Conservation (phyloP, 1,140 invertebrate species). For the Trichonephila inaurata region DNA sequence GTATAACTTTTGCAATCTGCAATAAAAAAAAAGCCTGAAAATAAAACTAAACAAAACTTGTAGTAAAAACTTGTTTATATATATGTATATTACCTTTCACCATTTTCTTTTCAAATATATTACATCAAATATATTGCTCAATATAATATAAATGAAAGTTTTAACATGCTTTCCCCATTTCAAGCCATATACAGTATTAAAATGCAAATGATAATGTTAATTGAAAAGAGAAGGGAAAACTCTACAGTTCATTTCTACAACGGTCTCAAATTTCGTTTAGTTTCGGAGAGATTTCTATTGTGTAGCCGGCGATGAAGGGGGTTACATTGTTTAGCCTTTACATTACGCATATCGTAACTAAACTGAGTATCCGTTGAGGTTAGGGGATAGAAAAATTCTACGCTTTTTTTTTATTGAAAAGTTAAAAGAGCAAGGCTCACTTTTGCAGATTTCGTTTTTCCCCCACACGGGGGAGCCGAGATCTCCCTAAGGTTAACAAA, state of each 20-base stretch:
- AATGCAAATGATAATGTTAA: neutral
- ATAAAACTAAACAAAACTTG: too few species aligned
- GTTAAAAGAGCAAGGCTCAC: constrained; percentile 65
- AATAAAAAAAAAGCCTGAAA: too few species aligned
- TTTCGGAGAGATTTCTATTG: neutral
- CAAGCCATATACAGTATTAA: neutral
- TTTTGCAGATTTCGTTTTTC: constrained; percentile 22
- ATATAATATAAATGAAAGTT: too few species aligned
- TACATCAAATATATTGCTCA: too few species aligned
- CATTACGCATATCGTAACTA: constrained; percentile 34
- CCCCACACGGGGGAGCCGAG: neutral
- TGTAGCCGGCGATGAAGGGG: neutral
- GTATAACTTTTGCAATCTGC: too few species aligned
- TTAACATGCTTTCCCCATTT: too few species aligned
- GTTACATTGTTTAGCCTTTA: neutral
- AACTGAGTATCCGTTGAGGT: constrained; percentile 19
- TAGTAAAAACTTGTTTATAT: too few species aligned
- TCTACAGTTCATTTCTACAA: neutral
- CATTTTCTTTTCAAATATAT: too few species aligned
- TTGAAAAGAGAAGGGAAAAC: neutral
- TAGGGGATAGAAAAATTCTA: constrained; percentile 18
- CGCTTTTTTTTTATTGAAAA: constrained; percentile 49
- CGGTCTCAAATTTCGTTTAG: neutral
- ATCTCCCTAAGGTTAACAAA: constrained; percentile 67
- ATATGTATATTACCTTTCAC: too few species aligned